Evolutionary conservation across 2,888 invertebrate species (phyloP).

Genomic region (Lepidocyrtoides sp.): DNA sequence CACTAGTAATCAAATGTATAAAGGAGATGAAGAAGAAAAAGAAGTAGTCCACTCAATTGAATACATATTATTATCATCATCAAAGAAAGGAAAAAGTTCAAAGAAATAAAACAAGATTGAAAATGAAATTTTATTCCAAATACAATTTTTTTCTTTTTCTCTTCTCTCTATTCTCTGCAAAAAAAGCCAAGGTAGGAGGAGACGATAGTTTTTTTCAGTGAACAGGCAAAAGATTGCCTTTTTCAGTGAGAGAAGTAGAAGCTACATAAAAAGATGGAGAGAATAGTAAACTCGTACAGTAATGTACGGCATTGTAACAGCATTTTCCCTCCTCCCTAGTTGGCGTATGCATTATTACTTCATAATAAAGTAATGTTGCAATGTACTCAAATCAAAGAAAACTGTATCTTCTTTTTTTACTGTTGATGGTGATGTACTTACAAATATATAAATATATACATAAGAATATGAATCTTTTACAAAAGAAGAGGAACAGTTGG

Average conservation of each 20-base stretch:
- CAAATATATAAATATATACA: constrained; percentile 10
- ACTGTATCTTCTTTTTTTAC: constrained; percentile 27
- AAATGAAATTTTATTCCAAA: constrained; percentile 75
- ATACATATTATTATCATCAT: constrained; percentile 74
- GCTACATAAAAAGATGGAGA: not conserved
- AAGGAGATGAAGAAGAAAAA: constrained; percentile 1
- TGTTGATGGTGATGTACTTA: not conserved
- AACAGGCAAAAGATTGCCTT: constrained; percentile 35
- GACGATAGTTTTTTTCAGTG: constrained; percentile 19
- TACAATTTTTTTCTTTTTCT: constrained; percentile 50
- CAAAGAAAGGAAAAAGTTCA: constrained; percentile 68
- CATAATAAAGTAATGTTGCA: constrained; percentile 28
- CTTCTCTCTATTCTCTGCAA: constrained; percentile 37
- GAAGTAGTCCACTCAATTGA: constrained; percentile 61
- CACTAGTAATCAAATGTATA: constrained; percentile 35
- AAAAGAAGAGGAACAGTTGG: not conserved
- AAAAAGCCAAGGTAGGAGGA: constrained; percentile 60
- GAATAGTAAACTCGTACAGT: too few species aligned
- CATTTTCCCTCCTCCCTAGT: constrained; percentile 38
- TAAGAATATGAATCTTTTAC: constrained; percentile 3
- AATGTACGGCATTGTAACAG: constrained; percentile 4
- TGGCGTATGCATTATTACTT: not conserved
- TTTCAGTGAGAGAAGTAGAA: constrained; percentile 2
- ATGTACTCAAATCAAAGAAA: constrained; percentile 17
- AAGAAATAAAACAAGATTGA: constrained; percentile 76